Conservation (phyloP, 1,140 invertebrate species). For the Chymomyza costata region DNA sequence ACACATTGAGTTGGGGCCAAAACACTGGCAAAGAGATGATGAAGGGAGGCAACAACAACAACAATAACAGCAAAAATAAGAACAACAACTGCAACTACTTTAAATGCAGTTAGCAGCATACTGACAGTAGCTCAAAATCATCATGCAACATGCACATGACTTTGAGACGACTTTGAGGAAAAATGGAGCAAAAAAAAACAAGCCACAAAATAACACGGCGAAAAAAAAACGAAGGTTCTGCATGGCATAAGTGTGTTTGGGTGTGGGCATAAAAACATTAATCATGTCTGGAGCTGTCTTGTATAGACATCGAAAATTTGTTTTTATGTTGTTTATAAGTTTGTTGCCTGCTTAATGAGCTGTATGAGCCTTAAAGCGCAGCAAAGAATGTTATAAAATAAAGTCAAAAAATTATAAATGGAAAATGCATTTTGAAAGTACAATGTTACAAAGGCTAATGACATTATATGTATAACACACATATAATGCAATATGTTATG, state of each 20-base stretch:
- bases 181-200: background rate
- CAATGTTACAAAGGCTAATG: conserved; percentile 73
- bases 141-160: conserved; percentile 65
- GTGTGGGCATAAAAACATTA: conserved; percentile 44
- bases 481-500: background rate
- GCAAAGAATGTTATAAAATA: conserved; percentile 10
- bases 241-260: background rate
- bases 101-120: conserved; percentile 51
- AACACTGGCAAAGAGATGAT: too few species aligned
- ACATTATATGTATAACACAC: conserved; percentile 62
- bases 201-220: too few species aligned
- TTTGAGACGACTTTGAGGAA: conserved; percentile 63
- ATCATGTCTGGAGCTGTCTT: conserved; percentile 53
- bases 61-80: conserved; percentile 19
- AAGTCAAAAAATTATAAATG: conserved; percentile 16
- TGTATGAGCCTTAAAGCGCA: conserved; percentile 32
- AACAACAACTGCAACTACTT: conserved; percentile 43
- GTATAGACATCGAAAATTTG: conserved; percentile 35
- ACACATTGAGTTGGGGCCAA: too few species aligned
- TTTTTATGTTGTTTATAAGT: conserved; percentile 14
- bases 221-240: conserved; percentile 6
- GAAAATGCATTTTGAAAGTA: conserved; percentile 68
- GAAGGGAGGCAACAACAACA: conserved; percentile 6
- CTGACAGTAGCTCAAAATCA: conserved; percentile 22
- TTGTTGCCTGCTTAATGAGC: conserved; percentile 56